Evolutionary conservation across 2,113 vertebrate species (phyloP).

Genomic region (Okapia johnstoni): DNA sequence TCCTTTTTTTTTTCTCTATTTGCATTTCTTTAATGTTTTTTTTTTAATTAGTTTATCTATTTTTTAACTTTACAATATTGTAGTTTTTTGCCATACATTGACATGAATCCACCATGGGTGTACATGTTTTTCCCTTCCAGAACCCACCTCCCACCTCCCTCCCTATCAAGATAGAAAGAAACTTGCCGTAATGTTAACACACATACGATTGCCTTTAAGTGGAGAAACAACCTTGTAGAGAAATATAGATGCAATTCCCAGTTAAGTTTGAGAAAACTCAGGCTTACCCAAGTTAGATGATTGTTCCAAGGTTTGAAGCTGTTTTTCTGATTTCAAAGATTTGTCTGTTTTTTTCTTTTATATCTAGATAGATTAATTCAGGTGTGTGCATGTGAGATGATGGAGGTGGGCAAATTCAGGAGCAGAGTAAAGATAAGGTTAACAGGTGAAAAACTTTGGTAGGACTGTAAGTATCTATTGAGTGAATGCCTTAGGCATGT

Average conservation of each 20-base stretch:
- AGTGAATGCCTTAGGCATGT: background rate
- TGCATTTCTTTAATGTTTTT: too few relatives aligned
- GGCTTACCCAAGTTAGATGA: background rate
- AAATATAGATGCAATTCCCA: background rate
- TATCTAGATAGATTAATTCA: background rate
- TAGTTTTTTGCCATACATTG: too few relatives aligned
- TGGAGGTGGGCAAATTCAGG: background rate
- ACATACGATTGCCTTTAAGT: background rate
- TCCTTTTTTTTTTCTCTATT: background rate
- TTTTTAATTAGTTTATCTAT: too few relatives aligned
- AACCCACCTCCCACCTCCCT: too few relatives aligned
- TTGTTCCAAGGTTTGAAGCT: background rate
- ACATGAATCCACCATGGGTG: too few relatives aligned
- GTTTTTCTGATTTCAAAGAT: background rate
- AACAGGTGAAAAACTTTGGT: background rate
- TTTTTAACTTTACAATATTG: too few relatives aligned
- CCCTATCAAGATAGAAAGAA: background rate
- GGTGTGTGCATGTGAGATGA: background rate
- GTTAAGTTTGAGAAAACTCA: background rate
- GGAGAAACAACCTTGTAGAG: background rate
- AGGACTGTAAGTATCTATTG: background rate
- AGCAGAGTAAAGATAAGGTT: background rate
- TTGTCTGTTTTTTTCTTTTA: background rate
- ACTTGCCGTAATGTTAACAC: background rate
- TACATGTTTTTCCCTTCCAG: too few relatives aligned